Conservation (phyloP, 2,113 vertebrate genomes). For the Nesospiza acunhae region DNA sequence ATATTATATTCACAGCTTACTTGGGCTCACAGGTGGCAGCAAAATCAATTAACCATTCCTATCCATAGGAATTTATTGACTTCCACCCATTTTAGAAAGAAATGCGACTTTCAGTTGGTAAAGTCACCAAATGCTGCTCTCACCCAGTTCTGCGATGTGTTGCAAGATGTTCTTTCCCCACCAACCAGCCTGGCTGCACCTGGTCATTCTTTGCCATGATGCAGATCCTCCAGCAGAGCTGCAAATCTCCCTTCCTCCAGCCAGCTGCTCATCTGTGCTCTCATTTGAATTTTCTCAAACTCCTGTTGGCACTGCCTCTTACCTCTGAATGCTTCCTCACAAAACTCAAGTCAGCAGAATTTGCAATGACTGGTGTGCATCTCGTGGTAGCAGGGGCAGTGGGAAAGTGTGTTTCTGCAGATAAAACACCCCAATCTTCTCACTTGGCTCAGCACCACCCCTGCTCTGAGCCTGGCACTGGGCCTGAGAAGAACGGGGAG, state of each 20-base stretch:
- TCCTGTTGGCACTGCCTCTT: background rate
- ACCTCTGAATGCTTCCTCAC: background rate
- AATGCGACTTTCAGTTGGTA: background rate
- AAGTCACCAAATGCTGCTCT: background rate
- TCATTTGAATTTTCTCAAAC: background rate
- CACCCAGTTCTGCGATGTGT: background rate
- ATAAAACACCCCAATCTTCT: background rate
- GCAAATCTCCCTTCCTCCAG: background rate
- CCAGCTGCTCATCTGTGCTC: background rate
- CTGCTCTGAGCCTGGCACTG: background rate
- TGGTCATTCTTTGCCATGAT: background rate
- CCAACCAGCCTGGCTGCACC: background rate
- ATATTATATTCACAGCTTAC: slow-evolving; percentile 26
- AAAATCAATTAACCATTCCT: slow-evolving; percentile 72
- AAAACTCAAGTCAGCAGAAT: slow-evolving; percentile 24
- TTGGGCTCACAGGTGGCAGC: slow-evolving; percentile 61
- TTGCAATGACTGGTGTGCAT: background rate
- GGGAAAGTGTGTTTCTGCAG: background rate
- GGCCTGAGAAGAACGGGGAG: background rate
- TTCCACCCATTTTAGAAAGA: slow-evolving; percentile 45
- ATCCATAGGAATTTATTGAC: slow-evolving; percentile 60
- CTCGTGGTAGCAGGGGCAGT: background rate
- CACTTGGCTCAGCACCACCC: background rate
- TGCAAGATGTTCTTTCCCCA: background rate
- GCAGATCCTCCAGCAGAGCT: background rate